Percentiles rank a stretch among this genome's conserved stretches.
These are phyloP conservation scores for Antennarius maculatus DNA, from an alignment of 2,797 vertebrate genomes.

Conservation along the genomic window DNA sequence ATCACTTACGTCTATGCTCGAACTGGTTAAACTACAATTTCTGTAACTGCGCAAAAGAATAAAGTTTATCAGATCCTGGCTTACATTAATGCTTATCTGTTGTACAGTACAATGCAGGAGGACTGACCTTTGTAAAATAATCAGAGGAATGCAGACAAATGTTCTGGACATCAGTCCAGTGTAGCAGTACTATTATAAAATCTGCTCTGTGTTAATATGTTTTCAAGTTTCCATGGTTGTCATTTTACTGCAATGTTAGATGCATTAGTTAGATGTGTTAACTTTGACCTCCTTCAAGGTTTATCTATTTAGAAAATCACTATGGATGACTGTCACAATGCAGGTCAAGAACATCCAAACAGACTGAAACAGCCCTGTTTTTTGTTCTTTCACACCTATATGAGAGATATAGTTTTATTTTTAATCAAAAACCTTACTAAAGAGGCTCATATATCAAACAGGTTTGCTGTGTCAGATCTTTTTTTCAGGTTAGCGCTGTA, in stretches of 20 bases:
- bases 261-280: slow-evolving; percentile 11
- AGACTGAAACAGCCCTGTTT: slow-evolving; percentile 8
- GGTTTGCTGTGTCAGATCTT: slow-evolving; percentile 44
- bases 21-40: not conserved
- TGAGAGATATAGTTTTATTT: slow-evolving; percentile 29
- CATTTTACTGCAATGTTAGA: slow-evolving; percentile 25
- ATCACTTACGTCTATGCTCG: no score
- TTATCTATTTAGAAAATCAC: slow-evolving; percentile 17
- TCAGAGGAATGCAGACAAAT: slow-evolving; percentile 1
- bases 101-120: not conserved
- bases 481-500: slow-evolving; percentile 39
- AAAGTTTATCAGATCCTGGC: not conserved
- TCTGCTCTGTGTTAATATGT: slow-evolving; percentile 26
- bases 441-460: slow-evolving; percentile 55
- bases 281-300: slow-evolving; percentile 15
- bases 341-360: slow-evolving; percentile 29
- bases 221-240: slow-evolving; percentile 36
- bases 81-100: not conserved
- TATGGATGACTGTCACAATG: slow-evolving; percentile 1
- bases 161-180: slow-evolving; percentile 16
- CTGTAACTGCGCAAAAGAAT: not conserved
- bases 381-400: slow-evolving; percentile 27
- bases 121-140: slow-evolving; percentile 2
- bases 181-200: slow-evolving; percentile 12
- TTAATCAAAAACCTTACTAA: slow-evolving; percentile 43